Percentiles rank a stretch among this genome's conserved stretches.
These are phyloP conservation scores for Rhinoderma darwinii DNA, from an alignment of 2,113 vertebrate species.

Conservation along the genomic window DNA sequence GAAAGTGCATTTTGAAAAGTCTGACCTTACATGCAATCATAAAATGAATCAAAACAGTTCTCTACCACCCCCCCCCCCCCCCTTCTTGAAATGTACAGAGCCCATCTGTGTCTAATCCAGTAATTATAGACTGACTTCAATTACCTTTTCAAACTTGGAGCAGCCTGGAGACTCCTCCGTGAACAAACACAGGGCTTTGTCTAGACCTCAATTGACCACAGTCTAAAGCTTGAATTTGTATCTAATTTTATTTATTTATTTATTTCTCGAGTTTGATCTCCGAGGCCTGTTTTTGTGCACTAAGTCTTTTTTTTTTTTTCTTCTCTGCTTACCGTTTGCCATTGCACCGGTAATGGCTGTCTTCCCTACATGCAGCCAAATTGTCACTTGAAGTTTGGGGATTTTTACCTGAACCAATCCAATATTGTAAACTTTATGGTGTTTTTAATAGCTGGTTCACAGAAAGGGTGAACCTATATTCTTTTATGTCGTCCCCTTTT, in stretches of 20 bases:
- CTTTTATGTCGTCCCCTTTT: too few species aligned
- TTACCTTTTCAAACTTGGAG: constrained; percentile 86
- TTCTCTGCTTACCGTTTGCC: constrained; percentile 27
- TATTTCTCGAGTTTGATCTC: constrained; percentile 71
- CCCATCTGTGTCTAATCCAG: constrained; percentile 90
- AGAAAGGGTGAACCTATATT: too few species aligned
- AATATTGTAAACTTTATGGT: not conserved
- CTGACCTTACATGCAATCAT: constrained; percentile 88
- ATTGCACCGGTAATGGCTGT: not conserved
- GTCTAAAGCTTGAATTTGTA: constrained; percentile 85
- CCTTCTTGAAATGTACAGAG: constrained; percentile 76
- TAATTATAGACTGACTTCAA: constrained; percentile 87
- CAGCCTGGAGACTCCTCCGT: constrained; percentile 83
- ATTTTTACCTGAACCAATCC: not conserved
- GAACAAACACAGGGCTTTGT: constrained; percentile 83
- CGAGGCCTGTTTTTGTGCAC: constrained; percentile 68
- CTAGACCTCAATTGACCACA: constrained; percentile 87
- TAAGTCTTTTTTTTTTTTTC: not conserved
- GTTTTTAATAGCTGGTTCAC: too few species aligned
- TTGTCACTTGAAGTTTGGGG: not conserved
- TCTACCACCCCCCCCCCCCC: constrained; percentile 64
- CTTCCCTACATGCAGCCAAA: not conserved
- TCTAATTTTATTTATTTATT: constrained; percentile 76
- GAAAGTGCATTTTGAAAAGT: constrained; percentile 88
- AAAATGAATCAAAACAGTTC: constrained; percentile 86